phyloP scores from a whole-genome alignment of 1,140 invertebrate species.

The Rhyacophila brunnea region DNA sequence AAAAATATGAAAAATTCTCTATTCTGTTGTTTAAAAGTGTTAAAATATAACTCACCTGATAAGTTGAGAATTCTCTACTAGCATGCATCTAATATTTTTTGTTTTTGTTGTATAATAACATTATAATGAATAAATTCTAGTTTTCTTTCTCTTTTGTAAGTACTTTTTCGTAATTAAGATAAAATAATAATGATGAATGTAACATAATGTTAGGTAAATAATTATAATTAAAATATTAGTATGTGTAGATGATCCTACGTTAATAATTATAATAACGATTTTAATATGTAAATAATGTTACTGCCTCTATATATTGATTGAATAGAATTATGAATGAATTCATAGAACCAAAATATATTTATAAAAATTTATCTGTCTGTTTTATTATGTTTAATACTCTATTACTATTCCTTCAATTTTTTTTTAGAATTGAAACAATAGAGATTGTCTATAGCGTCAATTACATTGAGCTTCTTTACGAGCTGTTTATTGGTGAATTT shows the following conservation, averaged over 20 bases:
- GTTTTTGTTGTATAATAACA: no score
- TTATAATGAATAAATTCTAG: slow-evolving; percentile 6
- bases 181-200: slow-evolving; percentile 9
- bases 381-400: slow-evolving; percentile 12
- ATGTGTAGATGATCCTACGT: background rate
- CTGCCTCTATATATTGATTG: slow-evolving; percentile 17
- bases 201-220: slow-evolving; percentile 13
- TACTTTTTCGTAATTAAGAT: slow-evolving; percentile 19
- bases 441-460: no score
- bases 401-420: no score
- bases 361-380: slow-evolving; percentile 29
- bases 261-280: slow-evolving; percentile 1
- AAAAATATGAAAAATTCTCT: no score
- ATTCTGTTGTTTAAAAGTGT: no score
- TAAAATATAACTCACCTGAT: no score
- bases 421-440: no score
- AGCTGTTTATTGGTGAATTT: no score
- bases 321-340: slow-evolving; percentile 33
- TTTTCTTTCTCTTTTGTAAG: slow-evolving; percentile 22
- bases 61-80: background rate
- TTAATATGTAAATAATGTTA: slow-evolving; percentile 35
- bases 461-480: no score
- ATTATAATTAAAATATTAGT: no score
- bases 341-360: slow-evolving; percentile 37
- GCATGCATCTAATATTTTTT: background rate